Base-by-base conservation (phyloP, 2,113 vertebrate genomes). In the Pongo abelii region DNA sequence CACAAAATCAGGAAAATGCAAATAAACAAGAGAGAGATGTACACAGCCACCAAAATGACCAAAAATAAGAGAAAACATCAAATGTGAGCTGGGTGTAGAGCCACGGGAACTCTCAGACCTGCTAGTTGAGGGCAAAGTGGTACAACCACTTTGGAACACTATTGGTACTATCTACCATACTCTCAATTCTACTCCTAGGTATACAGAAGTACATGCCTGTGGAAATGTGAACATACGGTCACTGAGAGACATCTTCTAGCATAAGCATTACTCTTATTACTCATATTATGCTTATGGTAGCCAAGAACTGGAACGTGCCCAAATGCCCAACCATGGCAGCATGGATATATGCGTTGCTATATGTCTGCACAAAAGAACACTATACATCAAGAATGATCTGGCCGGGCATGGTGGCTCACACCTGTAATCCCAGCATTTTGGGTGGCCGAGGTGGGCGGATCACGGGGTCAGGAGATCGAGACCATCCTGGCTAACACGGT, bases 141-240 rank as follows among this genome's bases (percentile, higher is more conserved):
- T 1, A 17, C 43, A 22, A 57, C 40, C 4, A 40, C 11, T 11
- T 22, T 0, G 11, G 70, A 27, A 10, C 70, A 9, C 46, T 16
- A 40, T 18, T 0, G 46, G 46, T 38, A 0, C 16, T 5, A 6
- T 5, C 16, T 1, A 5, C 40, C 3, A 25, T 27, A 14, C 48
- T 20, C n/a, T 13, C 40, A 10, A 4, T 27, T 43, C 20, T 25
- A 0, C 35, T 30, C 55, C 64, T 1, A 6, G 14, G 8, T 2
- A 4, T 0, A 20, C 0, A 5, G 16, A 4, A 8, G 0, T 0
- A 40, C 0, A 12, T 3, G 2, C 40, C 78, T 25, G 32, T 3
- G 74, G 40, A 84, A 52, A 40, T 5, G 35, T 35, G n/a, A 50
- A n/a, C 69, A 13, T 0, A 2, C 0, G 12, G 1, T 48, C 69